Percentiles rank a stretch among this genome's conserved stretches.
Conservation (phyloP, 2,888 invertebrate genomes). For the Clivina fossor region DNA sequence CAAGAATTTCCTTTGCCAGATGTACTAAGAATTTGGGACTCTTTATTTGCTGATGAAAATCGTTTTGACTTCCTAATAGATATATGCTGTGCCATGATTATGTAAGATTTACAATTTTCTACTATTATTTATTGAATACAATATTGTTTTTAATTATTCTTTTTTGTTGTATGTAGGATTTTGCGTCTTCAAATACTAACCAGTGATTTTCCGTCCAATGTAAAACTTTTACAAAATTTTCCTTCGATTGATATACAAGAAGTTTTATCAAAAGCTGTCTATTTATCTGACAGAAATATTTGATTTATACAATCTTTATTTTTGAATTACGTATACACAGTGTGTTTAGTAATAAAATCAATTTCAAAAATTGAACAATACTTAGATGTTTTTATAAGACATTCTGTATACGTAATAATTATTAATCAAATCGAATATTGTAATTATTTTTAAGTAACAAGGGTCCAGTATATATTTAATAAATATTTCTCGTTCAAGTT, state of each 20-base stretch:
- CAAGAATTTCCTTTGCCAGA: conserved; percentile 98
- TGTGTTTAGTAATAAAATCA: no score
- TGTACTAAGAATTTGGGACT: conserved; percentile 97
- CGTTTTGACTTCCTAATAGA: conserved; percentile 90
- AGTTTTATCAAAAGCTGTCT: conserved; percentile 77
- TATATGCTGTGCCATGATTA: conserved; percentile 96
- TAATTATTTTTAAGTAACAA: conserved; percentile 5
- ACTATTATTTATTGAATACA: not conserved
- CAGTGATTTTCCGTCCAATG: conserved; percentile 91
- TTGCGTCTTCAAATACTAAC: conserved; percentile 78
- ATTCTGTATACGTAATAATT: conserved; percentile 4
- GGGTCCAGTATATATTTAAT: no score
- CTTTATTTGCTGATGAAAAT: conserved; percentile 85
- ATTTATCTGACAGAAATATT: conserved; percentile 57
- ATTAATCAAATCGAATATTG: conserved; percentile 18
- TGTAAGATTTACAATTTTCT: conserved; percentile 68
- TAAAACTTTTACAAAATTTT: conserved; percentile 91
- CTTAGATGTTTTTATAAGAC: conserved; percentile 1
- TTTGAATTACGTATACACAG: no score
- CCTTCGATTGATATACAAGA: conserved; percentile 86
- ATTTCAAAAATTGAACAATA: no score
- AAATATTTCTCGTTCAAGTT: no score
- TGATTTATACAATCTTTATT: conserved; percentile 19
- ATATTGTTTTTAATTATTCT: not conserved
- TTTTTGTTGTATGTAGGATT: conserved; percentile 67